These are phyloP conservation scores for Plotosus lineatus DNA, from an alignment of 2,113 vertebrate genomes.

Conservation along the genomic window DNA sequence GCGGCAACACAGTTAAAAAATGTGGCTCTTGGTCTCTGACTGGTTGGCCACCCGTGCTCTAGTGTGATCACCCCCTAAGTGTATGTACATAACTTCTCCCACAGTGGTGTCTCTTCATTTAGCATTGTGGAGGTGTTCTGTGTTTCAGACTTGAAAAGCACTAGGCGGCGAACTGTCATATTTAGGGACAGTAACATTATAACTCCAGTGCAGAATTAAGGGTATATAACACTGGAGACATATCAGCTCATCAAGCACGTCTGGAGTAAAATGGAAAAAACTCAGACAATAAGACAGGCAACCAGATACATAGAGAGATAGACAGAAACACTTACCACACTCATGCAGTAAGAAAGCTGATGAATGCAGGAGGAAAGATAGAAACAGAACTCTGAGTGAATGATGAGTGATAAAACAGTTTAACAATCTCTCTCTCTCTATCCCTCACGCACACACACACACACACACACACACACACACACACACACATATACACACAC, in stretches of 20 bases:
- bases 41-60: too few species aligned
- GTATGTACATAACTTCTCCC: not conserved
- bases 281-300: not conserved
- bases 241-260: not conserved
- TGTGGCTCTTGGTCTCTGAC: too few species aligned
- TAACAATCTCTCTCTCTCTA: not conserved
- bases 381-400: slow-evolving; percentile 19
- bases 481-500: not conserved
- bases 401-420: slow-evolving; percentile 51
- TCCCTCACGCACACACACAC: slow-evolving; percentile 1
- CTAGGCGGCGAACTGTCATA: not conserved
- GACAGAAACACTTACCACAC: slow-evolving; percentile 53
- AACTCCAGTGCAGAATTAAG: not conserved
- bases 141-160: not conserved
- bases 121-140: not conserved
- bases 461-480: slow-evolving; percentile 10
- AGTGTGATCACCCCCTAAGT: too few species aligned
- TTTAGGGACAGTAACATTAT: not conserved
- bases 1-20: too few species aligned
- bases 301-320: slow-evolving; percentile 3
- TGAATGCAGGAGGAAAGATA: slow-evolving; percentile 33
- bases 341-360: slow-evolving; percentile 63
- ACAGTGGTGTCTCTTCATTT: not conserved
- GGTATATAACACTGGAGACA: not conserved
- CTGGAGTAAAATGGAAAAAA: not conserved